Base-by-base conservation (phyloP, 2,888 invertebrate genomes). In the Heliconius sara region DNA sequence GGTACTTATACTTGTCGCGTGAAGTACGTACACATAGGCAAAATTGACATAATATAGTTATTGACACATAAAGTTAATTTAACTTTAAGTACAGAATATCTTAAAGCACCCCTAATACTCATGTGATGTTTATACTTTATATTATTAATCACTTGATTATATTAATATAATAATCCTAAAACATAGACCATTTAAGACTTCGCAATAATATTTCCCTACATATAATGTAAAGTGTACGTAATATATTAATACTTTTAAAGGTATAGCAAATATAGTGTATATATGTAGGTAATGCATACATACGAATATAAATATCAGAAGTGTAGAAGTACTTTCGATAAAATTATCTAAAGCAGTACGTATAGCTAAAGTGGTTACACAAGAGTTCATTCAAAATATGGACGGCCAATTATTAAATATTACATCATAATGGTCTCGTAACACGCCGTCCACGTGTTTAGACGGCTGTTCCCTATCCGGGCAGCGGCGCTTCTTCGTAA, bases 401-500 rank as follows among this genome's bases (percentile, higher is more conserved):
- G 60, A 73, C n/a, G 34, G 30, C n/a, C 22, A 72, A 30, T 72
- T 10, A 27, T 19, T 27, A 27, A 34, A 72, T n/a, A 3, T 34
- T 60, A 60, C n/a, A 34, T 60, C 5, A 39, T 39, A 60, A 22
- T 22, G 27, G 34, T 75, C 57, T 66, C 57, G n/a, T 27, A 47
- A n/a, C 34, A n/a, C 12, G 34, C 65, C 43, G 34, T 43, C 39
- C 22, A 70, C 47, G 57, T 77, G 70, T 57, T 66, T 13, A 57
- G 25, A 72, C 1, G 30, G 39, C 39, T 13, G n/a, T 30, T 1
- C 72, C 76, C 74, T 96, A 98, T 85, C 97, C 97, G 85, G 98
- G 98, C 89, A 98, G 95, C 79, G 97, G 97, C 81, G 98, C 98
- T 95, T 98, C 98, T 87, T 98, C 98, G 92, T 99, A 99, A 95